phyloP scores from a whole-genome alignment of 2,113 vertebrate species.

The Columba livia region DNA sequence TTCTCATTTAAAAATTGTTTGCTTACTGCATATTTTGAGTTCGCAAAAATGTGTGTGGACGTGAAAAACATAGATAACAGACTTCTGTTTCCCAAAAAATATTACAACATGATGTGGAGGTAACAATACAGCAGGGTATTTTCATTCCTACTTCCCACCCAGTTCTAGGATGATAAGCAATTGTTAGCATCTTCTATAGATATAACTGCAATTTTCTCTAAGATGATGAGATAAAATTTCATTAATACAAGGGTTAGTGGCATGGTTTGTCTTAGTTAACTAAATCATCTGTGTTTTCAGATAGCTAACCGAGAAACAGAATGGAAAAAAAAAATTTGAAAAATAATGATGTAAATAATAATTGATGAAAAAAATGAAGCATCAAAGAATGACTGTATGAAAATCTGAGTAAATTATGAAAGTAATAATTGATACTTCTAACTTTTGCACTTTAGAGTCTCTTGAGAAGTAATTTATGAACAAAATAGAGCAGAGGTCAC shows the following conservation, averaged over 20 bases:
- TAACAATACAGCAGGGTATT: neutral
- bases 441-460: neutral
- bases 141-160: neutral
- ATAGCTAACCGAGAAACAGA: neutral
- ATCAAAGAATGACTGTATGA: neutral
- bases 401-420: neutral
- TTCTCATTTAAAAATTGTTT: neutral
- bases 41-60: neutral
- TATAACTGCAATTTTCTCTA: neutral
- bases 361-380: neutral
- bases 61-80: neutral
- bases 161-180: neutral
- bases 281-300: neutral
- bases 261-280: neutral
- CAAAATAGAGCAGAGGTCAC: neutral
- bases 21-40: neutral
- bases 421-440: neutral
- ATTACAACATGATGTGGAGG: neutral
- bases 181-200: neutral
- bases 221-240: neutral
- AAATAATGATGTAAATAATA: neutral
- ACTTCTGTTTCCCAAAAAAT: neutral
- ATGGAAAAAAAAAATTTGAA: neutral
- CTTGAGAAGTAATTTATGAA: neutral
- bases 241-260: neutral